Evolutionary conservation across 2,888 invertebrate species (phyloP), one percentile per base, ranked within the genome.

Genomic region (Macrostomum cliftonense): DNA sequence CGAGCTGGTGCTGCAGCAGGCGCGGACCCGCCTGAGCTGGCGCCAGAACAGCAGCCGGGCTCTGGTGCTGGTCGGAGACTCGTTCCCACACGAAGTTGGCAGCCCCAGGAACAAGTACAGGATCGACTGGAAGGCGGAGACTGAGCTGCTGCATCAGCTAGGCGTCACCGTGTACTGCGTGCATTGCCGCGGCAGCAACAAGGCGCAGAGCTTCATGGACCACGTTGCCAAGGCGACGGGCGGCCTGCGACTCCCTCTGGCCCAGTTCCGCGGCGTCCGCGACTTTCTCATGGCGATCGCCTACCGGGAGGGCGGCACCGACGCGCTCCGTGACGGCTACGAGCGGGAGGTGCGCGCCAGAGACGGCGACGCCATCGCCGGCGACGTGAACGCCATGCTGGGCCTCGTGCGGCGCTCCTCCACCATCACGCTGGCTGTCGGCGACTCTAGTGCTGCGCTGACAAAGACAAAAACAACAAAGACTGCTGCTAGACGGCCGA

Each of bases 281-380:
- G 61, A 63, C 46, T 58, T 62, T 49, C 58, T 65, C 43, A 63
- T 64, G 63, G 64, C 62, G 12, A 63, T 63, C 36, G 62, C 62
- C 52, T 65, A 63, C 56, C 52, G 62, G 37, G 64, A 64, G 47
- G 50, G 57, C 21, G 62, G 61, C 2, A 57, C 56, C 2, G 61
- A 62, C 12, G 57, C 57, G 43, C 55, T 63, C 12, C 49, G 51
- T n/a, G 43, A 59, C 58, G 56, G 52, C 19, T 61, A 59, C 43
- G 59, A 60, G 43, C 55, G 55, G 1, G 60, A 60, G 40, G 59
- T 58, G 9, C 46, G 57, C 50, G 51, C n/a, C n/a, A n/a, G 44
- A 47, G 16, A 43, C 36, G 43, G 13, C 36, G 28, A 28, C 7
- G 16, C 43, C n/a, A 37, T n/a, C 14, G n/a, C 28, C 21, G 36